Percentiles rank a stretch among this genome's conserved stretches.
phyloP scores from a whole-genome alignment of 2,888 invertebrate genomes.

The Leptogaster cylindrica region DNA sequence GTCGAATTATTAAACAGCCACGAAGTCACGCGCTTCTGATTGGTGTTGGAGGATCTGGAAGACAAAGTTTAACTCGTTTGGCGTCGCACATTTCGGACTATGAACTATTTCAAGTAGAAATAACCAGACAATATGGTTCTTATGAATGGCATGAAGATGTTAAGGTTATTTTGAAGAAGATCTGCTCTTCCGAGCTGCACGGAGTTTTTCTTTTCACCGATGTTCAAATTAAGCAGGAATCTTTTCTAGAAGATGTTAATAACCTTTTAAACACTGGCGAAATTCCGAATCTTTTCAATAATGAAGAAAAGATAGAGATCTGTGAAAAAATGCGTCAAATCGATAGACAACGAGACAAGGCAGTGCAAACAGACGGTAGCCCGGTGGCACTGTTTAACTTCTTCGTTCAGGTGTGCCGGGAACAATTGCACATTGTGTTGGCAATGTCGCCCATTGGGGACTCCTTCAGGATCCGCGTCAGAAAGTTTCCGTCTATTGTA shows the following conservation, averaged over 20 bases:
- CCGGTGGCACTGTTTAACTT: constrained; percentile 89
- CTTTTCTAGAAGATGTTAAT: constrained; percentile 90
- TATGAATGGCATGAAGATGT: constrained; percentile 92
- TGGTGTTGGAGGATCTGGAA: constrained; percentile 92
- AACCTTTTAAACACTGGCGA: constrained; percentile 93
- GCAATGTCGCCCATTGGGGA: constrained; percentile 93
- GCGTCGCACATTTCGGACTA: constrained; percentile 94
- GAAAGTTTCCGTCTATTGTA: constrained; percentile 91
- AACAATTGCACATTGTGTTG: constrained; percentile 87
- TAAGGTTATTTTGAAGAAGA: constrained; percentile 78
- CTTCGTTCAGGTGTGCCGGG: constrained; percentile 82
- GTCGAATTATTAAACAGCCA: constrained; percentile 90
- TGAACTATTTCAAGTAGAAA: constrained; percentile 91
- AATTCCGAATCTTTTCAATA: constrained; percentile 86
- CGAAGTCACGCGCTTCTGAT: constrained; percentile 88
- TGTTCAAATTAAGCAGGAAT: constrained; percentile 92
- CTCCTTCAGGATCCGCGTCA: constrained; percentile 77
- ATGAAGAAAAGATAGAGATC: constrained; percentile 87
- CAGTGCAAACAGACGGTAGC: constrained; percentile 90
- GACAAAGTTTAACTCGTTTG: constrained; percentile 87
- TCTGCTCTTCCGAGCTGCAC: constrained; percentile 83
- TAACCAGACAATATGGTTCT: constrained; percentile 82
- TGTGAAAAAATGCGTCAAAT: constrained; percentile 92
- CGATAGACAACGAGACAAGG: constrained; percentile 86
- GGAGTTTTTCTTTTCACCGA: constrained; percentile 91